These are phyloP conservation scores for Oncopodura yosiiana DNA, from an alignment of 1,140 invertebrate genomes.

Conservation along the genomic window DNA sequence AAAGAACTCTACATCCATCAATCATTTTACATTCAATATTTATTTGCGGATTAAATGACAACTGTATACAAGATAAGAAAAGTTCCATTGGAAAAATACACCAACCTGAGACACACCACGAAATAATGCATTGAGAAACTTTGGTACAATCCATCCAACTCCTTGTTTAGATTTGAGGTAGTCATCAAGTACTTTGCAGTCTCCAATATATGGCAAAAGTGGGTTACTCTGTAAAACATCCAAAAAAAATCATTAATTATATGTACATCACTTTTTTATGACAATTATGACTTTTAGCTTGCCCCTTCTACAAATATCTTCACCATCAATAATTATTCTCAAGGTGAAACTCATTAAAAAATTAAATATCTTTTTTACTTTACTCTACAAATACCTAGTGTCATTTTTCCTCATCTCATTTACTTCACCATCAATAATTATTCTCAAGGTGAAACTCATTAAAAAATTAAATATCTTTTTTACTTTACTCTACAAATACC, in stretches of 20 bases:
- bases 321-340: background rate
- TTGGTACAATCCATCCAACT: conserved; percentile 36
- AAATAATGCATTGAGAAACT: conserved; percentile 40
- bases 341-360: background rate
- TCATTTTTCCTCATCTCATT: no score
- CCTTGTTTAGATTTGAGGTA: conserved; percentile 37
- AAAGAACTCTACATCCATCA: no score
- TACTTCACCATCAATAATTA: background rate
- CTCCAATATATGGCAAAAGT: conserved; percentile 39
- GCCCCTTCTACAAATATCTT: background rate
- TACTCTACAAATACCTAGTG: no score
- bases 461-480: background rate
- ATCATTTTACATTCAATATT: no score
- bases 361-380: no score
- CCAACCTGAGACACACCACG: conserved; percentile 43
- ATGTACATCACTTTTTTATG: background rate
- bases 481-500: no score
- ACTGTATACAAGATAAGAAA: no score
- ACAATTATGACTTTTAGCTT: background rate
- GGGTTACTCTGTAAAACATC: conserved; percentile 20
- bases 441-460: background rate
- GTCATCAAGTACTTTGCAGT: conserved; percentile 39
- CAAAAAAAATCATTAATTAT: background rate
- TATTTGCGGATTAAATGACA: no score
- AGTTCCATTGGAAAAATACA: no score